Base-by-base conservation (phyloP, 2,797 vertebrate species). In the Cryptoblepharus egeriae region DNA sequence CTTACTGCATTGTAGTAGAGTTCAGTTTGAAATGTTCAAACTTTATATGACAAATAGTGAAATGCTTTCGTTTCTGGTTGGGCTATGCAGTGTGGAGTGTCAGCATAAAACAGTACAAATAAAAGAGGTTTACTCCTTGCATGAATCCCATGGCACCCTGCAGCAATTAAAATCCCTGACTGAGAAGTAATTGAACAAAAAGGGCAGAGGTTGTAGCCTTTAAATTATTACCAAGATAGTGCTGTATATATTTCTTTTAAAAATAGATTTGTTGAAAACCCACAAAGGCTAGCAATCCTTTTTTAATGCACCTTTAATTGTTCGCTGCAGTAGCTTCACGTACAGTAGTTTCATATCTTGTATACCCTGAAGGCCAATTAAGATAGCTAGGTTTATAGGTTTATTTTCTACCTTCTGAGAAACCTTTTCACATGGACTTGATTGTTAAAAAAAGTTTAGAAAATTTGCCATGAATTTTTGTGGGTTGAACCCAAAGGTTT, bases 111-210 rank as follows among this genome's bases (percentile, higher is more conserved):
- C 55, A 1, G 61, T 30, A 79, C 1, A 71, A 77, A 82, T 58
- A 28, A 74, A 11, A 61, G 45, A 79, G 74, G 5, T 57, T 84
- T 91, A 68, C 22, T 65, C 55, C 71, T 20, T 70, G 3, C 2
- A 5, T 67, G 39, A 28, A 52, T 88, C 68, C 26, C 5, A 39
- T 2, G 77, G 64, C n/a, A 30, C 3, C 5, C 77, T 87, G 26
- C 2, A 77, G 32, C 24, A 80, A 69, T 69, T 84, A 35, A 45
- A 81, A 8, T 32, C 75, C 32, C 1, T 81, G 79, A 35, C 3
- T 80, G 13, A 10, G 42, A 84, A 90, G 82, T 42, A 80, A 65
- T 30, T 77, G 3, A 75, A 22, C 83, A 60, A 81, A 86, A 64
- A 89, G 58, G 0, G 2, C 73, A 86, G 84, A 63, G 68, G 63